Evolutionary conservation across 2,888 invertebrate species (phyloP).

Genomic region (Hanleya hanleyi): DNA sequence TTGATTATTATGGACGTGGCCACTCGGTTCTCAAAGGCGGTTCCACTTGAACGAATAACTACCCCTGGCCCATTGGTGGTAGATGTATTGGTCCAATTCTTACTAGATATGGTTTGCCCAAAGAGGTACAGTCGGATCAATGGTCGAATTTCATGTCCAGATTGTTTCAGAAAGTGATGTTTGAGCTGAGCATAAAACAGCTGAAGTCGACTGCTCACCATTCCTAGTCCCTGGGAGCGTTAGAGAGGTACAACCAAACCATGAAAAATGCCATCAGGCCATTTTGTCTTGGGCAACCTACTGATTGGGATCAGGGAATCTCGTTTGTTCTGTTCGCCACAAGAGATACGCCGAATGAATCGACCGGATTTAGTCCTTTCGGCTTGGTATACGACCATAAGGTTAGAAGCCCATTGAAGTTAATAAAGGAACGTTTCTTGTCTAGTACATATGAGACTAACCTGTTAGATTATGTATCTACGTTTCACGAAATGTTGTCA

Average conservation of each 20-base stretch:
- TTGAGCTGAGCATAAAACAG: background rate
- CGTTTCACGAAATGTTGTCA: slow-evolving; percentile 14
- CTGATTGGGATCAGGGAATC: slow-evolving; percentile 17
- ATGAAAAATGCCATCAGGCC: slow-evolving; percentile 19
- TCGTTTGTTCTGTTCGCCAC: slow-evolving; percentile 23
- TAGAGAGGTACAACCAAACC: slow-evolving; percentile 21
- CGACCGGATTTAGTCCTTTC: slow-evolving; percentile 30
- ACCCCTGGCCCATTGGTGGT: background rate
- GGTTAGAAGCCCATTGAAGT: slow-evolving; percentile 15
- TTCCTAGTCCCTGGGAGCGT: slow-evolving; percentile 15
- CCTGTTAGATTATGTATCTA: slow-evolving; percentile 20
- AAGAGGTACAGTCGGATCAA: slow-evolving; percentile 6
- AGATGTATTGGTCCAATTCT: background rate
- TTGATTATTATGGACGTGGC: background rate
- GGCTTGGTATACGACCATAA: slow-evolving; percentile 25
- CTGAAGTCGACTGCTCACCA: slow-evolving; percentile 10
- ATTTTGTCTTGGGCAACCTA: slow-evolving; percentile 16
- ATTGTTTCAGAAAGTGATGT: slow-evolving; percentile 1
- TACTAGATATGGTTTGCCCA: slow-evolving; percentile 4
- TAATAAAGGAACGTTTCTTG: background rate
- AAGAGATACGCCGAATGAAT: slow-evolving; percentile 17
- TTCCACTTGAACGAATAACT: background rate
- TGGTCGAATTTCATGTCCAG: slow-evolving; percentile 15
- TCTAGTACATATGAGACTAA: background rate
- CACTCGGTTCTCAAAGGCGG: background rate